Base-by-base conservation (phyloP, 2,797 vertebrate genomes). In the Propithecus deckenii region DNA sequence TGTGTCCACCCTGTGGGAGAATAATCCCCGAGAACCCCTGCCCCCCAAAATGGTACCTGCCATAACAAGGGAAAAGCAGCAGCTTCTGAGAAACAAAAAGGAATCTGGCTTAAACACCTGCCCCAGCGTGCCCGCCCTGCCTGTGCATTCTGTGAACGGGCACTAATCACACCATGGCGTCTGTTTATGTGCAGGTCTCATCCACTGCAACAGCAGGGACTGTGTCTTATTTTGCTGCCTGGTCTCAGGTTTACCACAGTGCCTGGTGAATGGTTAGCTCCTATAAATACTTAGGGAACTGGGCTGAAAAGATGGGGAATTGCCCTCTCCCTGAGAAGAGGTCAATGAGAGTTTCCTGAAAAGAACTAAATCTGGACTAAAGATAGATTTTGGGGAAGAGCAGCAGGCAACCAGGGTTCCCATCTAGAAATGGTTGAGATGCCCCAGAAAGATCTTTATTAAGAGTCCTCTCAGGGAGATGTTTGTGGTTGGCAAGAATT, bases 111-210 rank as follows among this genome's bases (percentile, higher is more conserved):
- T 46, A 41, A 28, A 52, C 7, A 0, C 50, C 32, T 0, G 1
- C 11, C 72, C n/a, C 28, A 18, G 10, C 0, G 2, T n/a, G 30
- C 9, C 30, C 13, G 8, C 2, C 18, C 30, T 11, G 43, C 41
- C 52, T 3, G 2, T 13, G 9, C 1, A 2, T 41, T 13, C 63
- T 61, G 52, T 32, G 17, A 20, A 50, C 13, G 7, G 72, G 50
- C 5, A 1, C 18, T 67, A 6, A 55, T 80, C 38, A 81, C 10
- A 8, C 30, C 11, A 1, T 10, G 5, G 22, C 9, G 0, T 35
- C 57, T 23, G 2, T 30, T 71, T 61, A 14, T 38, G 5, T 48
- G 30, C 10, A 20, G 25, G 4, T 41, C 41, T 59, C 28, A 22
- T 41, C 57, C 18, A 38, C 48, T 41, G 46, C 7, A 7, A 15